Conservation (phyloP, 1,140 invertebrate genomes). For the roundworm (Caenorhabditis elegans) region DNA sequence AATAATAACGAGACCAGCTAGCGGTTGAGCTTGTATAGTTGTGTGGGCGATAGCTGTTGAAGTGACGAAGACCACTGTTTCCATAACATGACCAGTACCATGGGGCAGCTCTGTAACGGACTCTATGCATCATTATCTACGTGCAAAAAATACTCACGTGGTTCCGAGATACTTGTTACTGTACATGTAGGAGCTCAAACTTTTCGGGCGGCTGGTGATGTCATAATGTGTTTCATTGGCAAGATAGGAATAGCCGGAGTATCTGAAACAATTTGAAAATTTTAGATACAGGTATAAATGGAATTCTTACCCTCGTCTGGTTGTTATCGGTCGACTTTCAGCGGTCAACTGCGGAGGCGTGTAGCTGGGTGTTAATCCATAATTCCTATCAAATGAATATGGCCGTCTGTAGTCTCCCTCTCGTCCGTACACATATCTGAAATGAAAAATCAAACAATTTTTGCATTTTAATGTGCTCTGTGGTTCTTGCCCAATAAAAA, state of each 20-base stretch:
- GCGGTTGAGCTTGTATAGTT: constrained; percentile 34
- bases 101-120: constrained; percentile 30
- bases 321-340: constrained; percentile 48
- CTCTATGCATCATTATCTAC: too few species aligned
- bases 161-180: constrained; percentile 39
- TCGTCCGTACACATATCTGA: constrained; percentile 49
- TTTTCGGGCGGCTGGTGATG: constrained; percentile 43
- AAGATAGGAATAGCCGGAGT: constrained; percentile 49
- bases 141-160: not conserved
- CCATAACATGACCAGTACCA: constrained; percentile 48
- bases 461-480: not conserved
- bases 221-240: constrained; percentile 47
- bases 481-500: not conserved
- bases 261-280: constrained; percentile 23
- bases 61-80: constrained; percentile 46
- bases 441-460: not conserved
- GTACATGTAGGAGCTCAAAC: constrained; percentile 38
- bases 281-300: too few species aligned
- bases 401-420: constrained; percentile 42
- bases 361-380: constrained; percentile 45
- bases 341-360: constrained; percentile 49
- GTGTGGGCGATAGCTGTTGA: constrained; percentile 50
- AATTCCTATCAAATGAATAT: constrained; percentile 38
- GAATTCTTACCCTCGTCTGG: constrained; percentile 43
- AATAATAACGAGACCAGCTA: constrained; percentile 41